Evolutionary conservation across 2,113 vertebrate genomes (phyloP).

Genomic region (Larimichthys crocea): DNA sequence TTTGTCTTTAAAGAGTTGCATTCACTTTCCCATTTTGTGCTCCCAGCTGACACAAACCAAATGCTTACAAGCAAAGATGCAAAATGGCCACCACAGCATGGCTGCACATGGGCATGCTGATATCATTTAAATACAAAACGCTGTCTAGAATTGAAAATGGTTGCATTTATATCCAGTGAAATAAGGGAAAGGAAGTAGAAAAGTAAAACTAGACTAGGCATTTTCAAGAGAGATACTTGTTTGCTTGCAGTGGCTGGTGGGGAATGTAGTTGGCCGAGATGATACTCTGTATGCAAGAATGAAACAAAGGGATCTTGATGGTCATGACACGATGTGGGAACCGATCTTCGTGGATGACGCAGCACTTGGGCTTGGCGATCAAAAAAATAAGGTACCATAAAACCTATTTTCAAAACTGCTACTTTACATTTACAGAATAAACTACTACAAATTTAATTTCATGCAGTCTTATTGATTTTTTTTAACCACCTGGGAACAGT

Average conservation of each 20-base stretch:
- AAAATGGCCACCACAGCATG: conserved; percentile 1
- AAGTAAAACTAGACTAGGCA: neutral
- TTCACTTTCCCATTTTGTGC: conserved; percentile 13
- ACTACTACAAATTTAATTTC: neutral
- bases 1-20: neutral
- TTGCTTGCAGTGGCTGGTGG: conserved; percentile 85
- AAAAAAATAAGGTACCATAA: conserved; percentile 83
- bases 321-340: conserved; percentile 87
- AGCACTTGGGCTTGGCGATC: conserved; percentile 84
- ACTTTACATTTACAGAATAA: neutral
- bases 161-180: neutral
- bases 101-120: neutral
- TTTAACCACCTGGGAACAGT: too few relatives aligned
- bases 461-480: too few relatives aligned
- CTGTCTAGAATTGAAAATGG: neutral
- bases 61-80: conserved; percentile 11
- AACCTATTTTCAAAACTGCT: neutral
- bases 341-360: conserved; percentile 87
- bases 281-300: conserved; percentile 86
- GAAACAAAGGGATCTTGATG: conserved; percentile 86
- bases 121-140: neutral
- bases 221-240: conserved; percentile 12
- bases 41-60: conserved; percentile 7
- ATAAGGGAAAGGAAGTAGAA: neutral
- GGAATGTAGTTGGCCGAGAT: conserved; percentile 86